A percentile compares a stretch with the other conserved stretches of the same genome.
Conservation (phyloP, 2,113 vertebrate species). For the Amblyopsis rosae region DNA sequence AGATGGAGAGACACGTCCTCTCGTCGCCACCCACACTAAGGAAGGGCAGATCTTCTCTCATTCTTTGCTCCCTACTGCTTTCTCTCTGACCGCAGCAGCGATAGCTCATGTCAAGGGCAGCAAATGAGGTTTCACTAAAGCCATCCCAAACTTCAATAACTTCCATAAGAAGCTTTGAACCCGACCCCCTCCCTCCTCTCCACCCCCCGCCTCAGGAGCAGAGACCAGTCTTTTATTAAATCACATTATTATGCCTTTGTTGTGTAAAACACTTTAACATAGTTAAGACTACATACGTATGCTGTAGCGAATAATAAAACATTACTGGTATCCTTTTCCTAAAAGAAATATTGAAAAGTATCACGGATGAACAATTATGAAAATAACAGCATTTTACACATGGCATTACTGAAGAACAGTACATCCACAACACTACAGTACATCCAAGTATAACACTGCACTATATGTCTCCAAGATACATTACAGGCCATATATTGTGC, state of each 20-base stretch:
- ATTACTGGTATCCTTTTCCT: too few relatives aligned
- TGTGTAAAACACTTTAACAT: too few relatives aligned
- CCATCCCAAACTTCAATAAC: constrained; percentile 25
- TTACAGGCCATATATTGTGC: constrained; percentile 38
- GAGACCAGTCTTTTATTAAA: background rate
- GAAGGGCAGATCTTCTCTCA: constrained; percentile 22
- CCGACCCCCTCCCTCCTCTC: too few relatives aligned
- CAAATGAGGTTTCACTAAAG: constrained; percentile 52
- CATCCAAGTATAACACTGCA: constrained; percentile 21
- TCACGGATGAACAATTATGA: too few relatives aligned
- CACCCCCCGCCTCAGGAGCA: background rate
- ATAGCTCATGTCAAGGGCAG: constrained; percentile 46
- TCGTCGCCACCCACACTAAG: constrained; percentile 19
- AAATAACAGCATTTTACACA: too few relatives aligned
- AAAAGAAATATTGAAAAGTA: too few relatives aligned
- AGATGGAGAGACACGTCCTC: constrained; percentile 17
- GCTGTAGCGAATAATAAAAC: too few relatives aligned
- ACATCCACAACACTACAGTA: background rate
- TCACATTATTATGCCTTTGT: background rate
- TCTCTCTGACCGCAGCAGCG: constrained; percentile 52
- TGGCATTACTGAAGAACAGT: too few relatives aligned
- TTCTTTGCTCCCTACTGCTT: constrained; percentile 41
- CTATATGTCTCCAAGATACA: constrained; percentile 28
- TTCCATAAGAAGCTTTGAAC: constrained; percentile 17
- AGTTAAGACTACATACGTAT: too few relatives aligned